Base-by-base conservation (phyloP, 2,113 vertebrate genomes). In the Riparia riparia region DNA sequence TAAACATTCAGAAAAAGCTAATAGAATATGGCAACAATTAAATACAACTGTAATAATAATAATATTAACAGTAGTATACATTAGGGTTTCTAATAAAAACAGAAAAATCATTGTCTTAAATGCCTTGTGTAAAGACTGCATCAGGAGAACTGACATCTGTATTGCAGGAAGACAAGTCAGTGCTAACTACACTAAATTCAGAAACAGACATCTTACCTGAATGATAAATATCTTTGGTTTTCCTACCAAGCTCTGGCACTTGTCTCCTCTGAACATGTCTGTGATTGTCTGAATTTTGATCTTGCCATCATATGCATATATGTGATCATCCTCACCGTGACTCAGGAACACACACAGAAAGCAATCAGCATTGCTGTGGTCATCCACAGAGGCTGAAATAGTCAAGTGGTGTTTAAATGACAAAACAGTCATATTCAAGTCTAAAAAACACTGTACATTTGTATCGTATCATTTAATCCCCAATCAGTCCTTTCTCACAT, bases 201-300 rank as follows among this genome's bases (percentile, higher is more conserved):
- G 61, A 69, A 91, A 42, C 10, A 14, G 37, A 24, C 29, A 32
- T 72, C 97, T 98, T 98, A 99, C 99, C 99, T 99, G 99, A 72
- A 99, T 97, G 86, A 99, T 97, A 85, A 99, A 99, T 96, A 99
- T 99, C 98, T 99, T 99, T 3, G 99, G 99, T 94, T 99, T 99
- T 39, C 99, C 99, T 26, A 98, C 98, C 41, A 99, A 98, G 86
- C 98, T 99, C 50, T 4, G 96, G 96, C 99, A 99, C 42, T 97
- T 98, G 95, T 99, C 98, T 93, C 99, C 99, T 96, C 98, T 99
- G 96, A 99, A 99, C 96, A 98, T 93, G 64, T 96, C 83, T 5
- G 98, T 98, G 82, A 99, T 70, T 1, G 96, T 95, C 82, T 98
- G 96, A 82, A 99, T 98, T 84, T 97, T 89, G 68, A 99, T 98